phyloP scores from a whole-genome alignment of 2,888 invertebrate genomes.

The Gonocerus acuteangulatus region DNA sequence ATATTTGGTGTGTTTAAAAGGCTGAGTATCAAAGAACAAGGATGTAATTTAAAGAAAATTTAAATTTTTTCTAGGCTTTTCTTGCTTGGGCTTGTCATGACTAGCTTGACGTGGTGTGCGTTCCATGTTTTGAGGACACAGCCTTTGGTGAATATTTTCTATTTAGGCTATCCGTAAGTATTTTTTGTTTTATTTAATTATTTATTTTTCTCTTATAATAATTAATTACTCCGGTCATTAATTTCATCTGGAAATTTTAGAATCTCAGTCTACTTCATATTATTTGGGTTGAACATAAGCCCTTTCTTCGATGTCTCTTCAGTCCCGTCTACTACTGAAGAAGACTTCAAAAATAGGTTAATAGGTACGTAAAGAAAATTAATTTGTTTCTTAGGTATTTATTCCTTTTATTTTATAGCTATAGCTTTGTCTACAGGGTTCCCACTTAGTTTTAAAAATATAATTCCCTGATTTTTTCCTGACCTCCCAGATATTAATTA shows the following conservation, averaged over 20 bases:
- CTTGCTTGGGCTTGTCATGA: slow-evolving; percentile 54
- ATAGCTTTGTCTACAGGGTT: too few species aligned
- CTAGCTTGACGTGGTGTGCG: slow-evolving; percentile 59
- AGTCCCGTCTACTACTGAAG: slow-evolving; percentile 39
- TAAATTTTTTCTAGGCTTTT: slow-evolving; percentile 50
- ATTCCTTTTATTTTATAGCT: too few species aligned
- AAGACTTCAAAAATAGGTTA: slow-evolving; percentile 33
- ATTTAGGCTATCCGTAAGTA: slow-evolving; percentile 85
- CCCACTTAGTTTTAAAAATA: too few species aligned
- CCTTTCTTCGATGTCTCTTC: slow-evolving; percentile 63
- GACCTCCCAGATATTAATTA: too few species aligned
- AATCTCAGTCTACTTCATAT: slow-evolving; percentile 65
- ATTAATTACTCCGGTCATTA: background rate
- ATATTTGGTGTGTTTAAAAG: too few species aligned
- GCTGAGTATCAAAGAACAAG: too few species aligned
- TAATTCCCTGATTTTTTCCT: too few species aligned
- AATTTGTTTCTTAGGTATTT: too few species aligned
- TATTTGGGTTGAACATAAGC: slow-evolving; percentile 70
- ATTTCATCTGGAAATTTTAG: slow-evolving; percentile 50
- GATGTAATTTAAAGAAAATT: too few species aligned
- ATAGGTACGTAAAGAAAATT: slow-evolving; percentile 34
- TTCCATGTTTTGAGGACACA: slow-evolving; percentile 66
- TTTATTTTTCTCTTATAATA: background rate
- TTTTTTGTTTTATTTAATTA: slow-evolving; percentile 18
- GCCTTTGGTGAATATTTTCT: slow-evolving; percentile 69